Evolutionary conservation across 1,140 invertebrate genomes (phyloP).

Genomic region (Trichomalopsis sarcophagae): DNA sequence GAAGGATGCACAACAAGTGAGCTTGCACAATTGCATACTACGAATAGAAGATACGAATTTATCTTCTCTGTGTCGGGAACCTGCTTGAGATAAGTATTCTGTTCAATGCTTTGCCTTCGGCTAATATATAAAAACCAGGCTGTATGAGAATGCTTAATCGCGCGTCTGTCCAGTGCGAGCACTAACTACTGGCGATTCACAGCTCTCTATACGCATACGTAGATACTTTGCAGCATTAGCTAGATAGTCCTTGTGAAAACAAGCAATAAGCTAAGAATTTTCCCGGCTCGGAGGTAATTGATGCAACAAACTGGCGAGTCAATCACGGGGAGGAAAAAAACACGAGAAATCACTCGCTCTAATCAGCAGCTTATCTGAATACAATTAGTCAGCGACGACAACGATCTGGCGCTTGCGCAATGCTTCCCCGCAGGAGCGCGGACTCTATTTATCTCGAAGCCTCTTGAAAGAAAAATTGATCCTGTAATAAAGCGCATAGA

Average conservation of each 20-base stretch:
- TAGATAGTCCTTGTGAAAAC: not conserved
- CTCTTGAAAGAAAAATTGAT: not conserved
- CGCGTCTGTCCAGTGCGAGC: not conserved
- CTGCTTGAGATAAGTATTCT: too few species aligned
- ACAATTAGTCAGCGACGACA: slow-evolving; percentile 31
- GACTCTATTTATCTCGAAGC: slow-evolving; percentile 27
- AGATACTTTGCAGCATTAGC: not conserved
- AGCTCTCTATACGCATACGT: too few species aligned
- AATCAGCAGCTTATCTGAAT: slow-evolving; percentile 16
- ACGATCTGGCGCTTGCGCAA: slow-evolving; percentile 35
- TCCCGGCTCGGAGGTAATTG: not conserved
- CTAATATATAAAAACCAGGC: not conserved
- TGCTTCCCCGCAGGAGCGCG: slow-evolving; percentile 14
- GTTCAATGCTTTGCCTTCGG: too few species aligned
- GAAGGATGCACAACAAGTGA: too few species aligned
- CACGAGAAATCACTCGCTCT: not conserved
- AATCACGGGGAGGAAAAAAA: not conserved
- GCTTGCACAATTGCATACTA: too few species aligned
- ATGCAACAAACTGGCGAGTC: not conserved
- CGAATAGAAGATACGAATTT: too few species aligned
- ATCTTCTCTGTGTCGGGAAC: too few species aligned
- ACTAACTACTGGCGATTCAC: too few species aligned
- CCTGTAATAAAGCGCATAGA: not conserved
- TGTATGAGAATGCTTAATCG: not conserved
- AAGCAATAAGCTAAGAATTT: not conserved